Evolutionary conservation across 2,888 invertebrate species (phyloP).

Genomic region (Gerris lacustris): DNA sequence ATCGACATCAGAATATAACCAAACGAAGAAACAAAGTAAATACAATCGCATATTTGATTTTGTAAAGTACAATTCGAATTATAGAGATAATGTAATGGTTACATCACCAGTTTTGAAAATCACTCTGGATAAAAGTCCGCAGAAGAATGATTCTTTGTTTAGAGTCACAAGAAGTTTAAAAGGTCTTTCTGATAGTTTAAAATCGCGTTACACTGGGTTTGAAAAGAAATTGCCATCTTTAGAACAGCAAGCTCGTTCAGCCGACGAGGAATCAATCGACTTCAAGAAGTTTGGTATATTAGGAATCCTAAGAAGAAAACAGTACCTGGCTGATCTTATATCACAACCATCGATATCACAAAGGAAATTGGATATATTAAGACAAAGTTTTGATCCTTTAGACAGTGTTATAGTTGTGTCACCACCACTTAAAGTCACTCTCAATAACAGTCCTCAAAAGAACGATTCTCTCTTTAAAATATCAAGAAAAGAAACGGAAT

Average conservation of each 20-base stretch:
- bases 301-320: too few relatives aligned
- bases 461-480: not conserved
- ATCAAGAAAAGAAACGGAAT: not conserved
- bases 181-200: too few relatives aligned
- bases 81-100: not conserved
- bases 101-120: not conserved
- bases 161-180: not conserved
- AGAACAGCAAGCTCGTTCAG: too few relatives aligned
- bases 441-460: not conserved
- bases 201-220: too few relatives aligned
- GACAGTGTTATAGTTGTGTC: not conserved
- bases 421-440: not conserved
- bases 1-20: too few relatives aligned
- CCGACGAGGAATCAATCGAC: too few relatives aligned
- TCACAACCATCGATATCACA: not conserved
- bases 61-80: too few relatives aligned
- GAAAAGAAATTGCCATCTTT: too few relatives aligned
- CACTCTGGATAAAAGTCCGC: not conserved
- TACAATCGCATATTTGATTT: too few relatives aligned
- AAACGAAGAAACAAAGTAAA: too few relatives aligned
- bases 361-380: not conserved
- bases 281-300: too few relatives aligned
- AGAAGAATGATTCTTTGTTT: not conserved
- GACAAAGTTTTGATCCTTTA: not conserved
- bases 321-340: too few relatives aligned